Evolutionary conservation across 1,140 invertebrate species (phyloP), one percentile per base, ranked within the genome.

Genomic region (Hycleus phaleratus): DNA sequence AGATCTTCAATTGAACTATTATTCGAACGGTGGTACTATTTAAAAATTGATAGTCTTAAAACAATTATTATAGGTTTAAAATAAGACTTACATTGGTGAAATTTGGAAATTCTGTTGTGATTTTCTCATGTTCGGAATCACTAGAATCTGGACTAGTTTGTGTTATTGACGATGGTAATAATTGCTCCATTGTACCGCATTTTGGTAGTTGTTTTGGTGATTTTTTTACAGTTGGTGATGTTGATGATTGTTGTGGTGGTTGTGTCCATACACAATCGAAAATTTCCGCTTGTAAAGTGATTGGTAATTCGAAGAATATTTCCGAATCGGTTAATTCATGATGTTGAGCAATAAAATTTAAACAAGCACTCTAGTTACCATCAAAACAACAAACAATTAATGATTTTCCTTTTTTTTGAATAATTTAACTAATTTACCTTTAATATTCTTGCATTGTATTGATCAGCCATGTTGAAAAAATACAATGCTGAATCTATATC

Each of bases 401-500:
- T 44, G 18, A 48, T 47, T 26, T 5, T 6, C 18, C 1, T 6
- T 32, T 24, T 25, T 26, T 26, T 46, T 38, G 6, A 48, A 40
- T 7, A 42, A 10, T 8, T 42, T 2, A 4, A 10, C 40, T 11
- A 42, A 11, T 11, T 77, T 69, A 84, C 82, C 72, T 79, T 81
- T 26, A 86, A 71, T 6, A 73, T 72, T 47, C 75, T 77, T 26
- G 82, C 82, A 69, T 82, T 81, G 60, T 81, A 84, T 58, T 84
- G 83, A 73, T 87, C 84, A 5, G 82, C 83, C 60, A 87, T 78
- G 52, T 80, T 82, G 25, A 86, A 69, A 4, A 86, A 75, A 68
- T 81, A 85, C 42, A 86, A 73, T 2, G 81, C 83, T 0, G 81
- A 81, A 43, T 85, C 82, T 50, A 81, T 77, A 71, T 85, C 82